Evolutionary conservation across 1,140 invertebrate genomes (phyloP).

Genomic region (Caenorhabditis briggsae): DNA sequence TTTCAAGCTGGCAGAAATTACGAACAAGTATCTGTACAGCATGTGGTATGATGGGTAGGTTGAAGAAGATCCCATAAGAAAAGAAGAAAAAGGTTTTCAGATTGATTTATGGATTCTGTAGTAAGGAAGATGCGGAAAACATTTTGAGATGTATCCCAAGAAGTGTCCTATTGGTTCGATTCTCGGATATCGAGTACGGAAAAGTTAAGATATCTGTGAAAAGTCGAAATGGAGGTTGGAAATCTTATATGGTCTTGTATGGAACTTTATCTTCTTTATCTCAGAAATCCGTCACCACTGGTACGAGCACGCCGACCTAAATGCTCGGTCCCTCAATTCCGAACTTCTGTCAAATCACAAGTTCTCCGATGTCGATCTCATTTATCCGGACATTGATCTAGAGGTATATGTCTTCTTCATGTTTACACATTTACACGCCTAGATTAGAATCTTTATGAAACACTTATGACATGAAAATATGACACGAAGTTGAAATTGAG

Average conservation of each 20-base stretch:
- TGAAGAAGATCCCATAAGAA: not conserved
- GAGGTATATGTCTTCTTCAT: slow-evolving; percentile 59
- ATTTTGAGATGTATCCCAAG: slow-evolving; percentile 70
- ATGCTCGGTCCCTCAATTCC: slow-evolving; percentile 66
- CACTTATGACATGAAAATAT: slow-evolving; percentile 1
- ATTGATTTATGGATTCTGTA: slow-evolving; percentile 76
- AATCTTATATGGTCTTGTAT: no score
- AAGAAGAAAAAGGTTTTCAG: slow-evolving; percentile 21
- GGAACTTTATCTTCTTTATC: not conserved
- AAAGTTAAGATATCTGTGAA: slow-evolving; percentile 77
- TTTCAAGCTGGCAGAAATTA: slow-evolving; percentile 77
- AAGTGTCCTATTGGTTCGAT: slow-evolving; percentile 74
- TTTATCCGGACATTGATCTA: slow-evolving; percentile 75
- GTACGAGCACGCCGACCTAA: slow-evolving; percentile 75
- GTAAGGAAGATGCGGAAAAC: slow-evolving; percentile 76
- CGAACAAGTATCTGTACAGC: slow-evolving; percentile 75
- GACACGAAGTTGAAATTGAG: no score
- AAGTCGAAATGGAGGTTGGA: slow-evolving; percentile 71
- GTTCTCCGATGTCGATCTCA: slow-evolving; percentile 75
- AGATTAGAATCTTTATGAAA: slow-evolving; percentile 46
- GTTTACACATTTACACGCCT: slow-evolving; percentile 4
- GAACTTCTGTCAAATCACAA: slow-evolving; percentile 75
- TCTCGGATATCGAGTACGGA: slow-evolving; percentile 77
- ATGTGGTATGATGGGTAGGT: slow-evolving; percentile 77
- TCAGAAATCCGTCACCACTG: slow-evolving; percentile 77